These are phyloP conservation scores for Zosterops pallidus DNA, from an alignment of 2,113 vertebrate species.

Conservation along the genomic window DNA sequence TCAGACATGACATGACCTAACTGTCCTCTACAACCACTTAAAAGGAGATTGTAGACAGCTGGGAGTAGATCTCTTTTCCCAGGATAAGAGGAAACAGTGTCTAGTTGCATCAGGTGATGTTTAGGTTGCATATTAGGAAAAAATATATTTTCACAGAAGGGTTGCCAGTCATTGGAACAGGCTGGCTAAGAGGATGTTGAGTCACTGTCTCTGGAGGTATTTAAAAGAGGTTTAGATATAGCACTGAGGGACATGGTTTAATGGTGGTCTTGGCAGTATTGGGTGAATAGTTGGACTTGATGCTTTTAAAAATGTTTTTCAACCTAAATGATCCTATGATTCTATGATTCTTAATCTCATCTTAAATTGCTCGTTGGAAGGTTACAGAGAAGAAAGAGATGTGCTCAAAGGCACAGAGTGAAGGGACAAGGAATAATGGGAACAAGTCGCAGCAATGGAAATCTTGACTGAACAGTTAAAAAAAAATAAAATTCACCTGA, in stretches of 20 bases:
- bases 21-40: fast-evolving
- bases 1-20: too few species aligned
- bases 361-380: background rate
- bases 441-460: background rate
- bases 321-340: background rate
- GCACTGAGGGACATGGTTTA: background rate
- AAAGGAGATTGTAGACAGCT: background rate
- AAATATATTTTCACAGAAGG: background rate
- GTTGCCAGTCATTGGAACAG: background rate
- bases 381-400: background rate
- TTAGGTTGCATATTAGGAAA: background rate
- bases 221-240: background rate
- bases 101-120: background rate
- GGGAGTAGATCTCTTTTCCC: background rate
- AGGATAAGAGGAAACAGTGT: background rate
- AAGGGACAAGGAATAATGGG: background rate
- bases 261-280: background rate
- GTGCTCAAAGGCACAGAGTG: background rate
- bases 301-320: background rate
- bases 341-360: background rate
- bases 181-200: background rate
- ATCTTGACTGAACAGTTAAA: background rate
- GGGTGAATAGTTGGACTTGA: background rate
- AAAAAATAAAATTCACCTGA: background rate
- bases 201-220: background rate